phyloP scores from a whole-genome alignment of 2,797 vertebrate species.

The Cercopithecus neglectus region DNA sequence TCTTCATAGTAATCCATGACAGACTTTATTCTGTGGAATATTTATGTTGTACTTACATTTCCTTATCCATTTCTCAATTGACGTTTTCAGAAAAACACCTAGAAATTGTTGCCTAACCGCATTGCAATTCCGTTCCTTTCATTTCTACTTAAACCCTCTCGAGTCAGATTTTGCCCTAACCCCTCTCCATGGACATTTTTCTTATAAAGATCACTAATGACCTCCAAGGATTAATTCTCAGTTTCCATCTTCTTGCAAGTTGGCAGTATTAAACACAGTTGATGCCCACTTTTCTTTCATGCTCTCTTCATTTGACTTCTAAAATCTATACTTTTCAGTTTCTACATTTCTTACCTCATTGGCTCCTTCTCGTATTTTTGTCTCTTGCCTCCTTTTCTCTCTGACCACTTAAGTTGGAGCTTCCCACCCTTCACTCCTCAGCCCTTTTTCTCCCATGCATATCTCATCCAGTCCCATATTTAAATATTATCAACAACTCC shows the following conservation, averaged over 20 bases:
- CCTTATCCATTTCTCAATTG: background rate
- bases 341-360: background rate
- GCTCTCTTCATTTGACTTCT: background rate
- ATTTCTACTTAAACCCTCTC: background rate
- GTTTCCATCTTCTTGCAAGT: background rate
- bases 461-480: background rate
- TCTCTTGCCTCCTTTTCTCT: background rate
- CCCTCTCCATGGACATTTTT: background rate
- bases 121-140: background rate
- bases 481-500: background rate
- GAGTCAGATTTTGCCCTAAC: background rate
- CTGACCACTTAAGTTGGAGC: background rate
- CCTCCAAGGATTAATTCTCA: background rate
- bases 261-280: background rate
- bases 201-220: background rate
- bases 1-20: background rate
- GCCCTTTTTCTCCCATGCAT: background rate
- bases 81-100: background rate
- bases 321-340: background rate
- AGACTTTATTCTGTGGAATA: background rate
- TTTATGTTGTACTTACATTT: no score
- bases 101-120: background rate
- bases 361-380: background rate
- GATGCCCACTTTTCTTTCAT: background rate
- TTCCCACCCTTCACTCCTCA: fast-evolving